Conservation (phyloP, 2,113 vertebrate species). For the Polypterus bichir region DNA sequence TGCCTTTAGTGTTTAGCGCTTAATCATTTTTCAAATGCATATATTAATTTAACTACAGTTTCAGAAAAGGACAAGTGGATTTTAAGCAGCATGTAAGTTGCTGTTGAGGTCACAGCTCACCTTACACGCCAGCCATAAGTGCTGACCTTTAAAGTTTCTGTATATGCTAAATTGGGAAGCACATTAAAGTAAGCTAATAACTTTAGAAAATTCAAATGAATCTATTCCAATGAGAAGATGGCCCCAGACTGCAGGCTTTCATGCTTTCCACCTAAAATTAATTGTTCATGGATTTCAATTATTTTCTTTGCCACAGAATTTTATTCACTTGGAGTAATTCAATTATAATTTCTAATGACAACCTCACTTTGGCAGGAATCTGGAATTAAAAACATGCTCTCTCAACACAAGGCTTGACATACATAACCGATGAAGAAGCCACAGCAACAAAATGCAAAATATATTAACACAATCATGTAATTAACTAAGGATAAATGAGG, state of each 20-base stretch:
- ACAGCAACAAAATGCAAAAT: no score
- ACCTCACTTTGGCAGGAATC: background rate
- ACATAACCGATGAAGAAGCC: no score
- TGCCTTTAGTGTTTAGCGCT: no score
- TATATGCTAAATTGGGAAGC: constrained; percentile 24
- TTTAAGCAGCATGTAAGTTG: no score
- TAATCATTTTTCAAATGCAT: no score
- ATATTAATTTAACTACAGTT: no score
- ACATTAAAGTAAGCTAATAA: constrained; percentile 27
- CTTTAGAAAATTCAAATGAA: constrained; percentile 12
- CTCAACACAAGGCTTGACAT: background rate
- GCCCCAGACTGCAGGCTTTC: constrained; percentile 1
- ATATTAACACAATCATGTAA: no score
- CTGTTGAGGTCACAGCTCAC: no score
- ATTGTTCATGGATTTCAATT: constrained; percentile 15
- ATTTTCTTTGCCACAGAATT: constrained; percentile 4
- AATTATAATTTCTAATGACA: constrained; percentile 6
- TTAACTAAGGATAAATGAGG: no score
- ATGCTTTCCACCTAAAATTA: constrained; percentile 9
- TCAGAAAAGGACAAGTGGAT: no score
- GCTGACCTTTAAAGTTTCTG: constrained; percentile 26
- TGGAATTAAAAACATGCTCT: background rate
- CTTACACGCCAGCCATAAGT: background rate
- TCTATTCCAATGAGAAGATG: constrained; percentile 9
- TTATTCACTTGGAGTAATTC: constrained; percentile 12